Evolutionary conservation across 2,113 vertebrate species (phyloP), one percentile per base, ranked within the genome.

Genomic region (Sinocyclocheilus anophthalmus): DNA sequence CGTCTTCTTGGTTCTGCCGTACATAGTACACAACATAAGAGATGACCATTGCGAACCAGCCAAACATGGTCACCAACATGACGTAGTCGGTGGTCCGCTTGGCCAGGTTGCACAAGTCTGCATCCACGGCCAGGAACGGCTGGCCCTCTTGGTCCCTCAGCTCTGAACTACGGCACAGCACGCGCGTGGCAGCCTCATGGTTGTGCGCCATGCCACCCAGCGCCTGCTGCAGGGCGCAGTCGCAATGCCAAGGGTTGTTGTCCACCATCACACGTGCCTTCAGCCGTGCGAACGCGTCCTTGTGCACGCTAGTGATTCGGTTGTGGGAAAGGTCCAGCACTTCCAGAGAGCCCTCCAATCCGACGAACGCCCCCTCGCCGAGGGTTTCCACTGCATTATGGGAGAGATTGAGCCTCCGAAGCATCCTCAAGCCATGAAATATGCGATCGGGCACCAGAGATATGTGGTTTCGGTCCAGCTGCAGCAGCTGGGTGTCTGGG

Each of bases 21-120:
- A 99, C 98, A 0, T 99, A 99, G 88, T 99, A 99, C 33, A 99
- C 98, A 84, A 99, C 98, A 0, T 99, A 99, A 0, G 98, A 99
- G 90, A 99, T 99, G 92, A 99, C 98, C 98, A 99, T 99, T 91
- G 98, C 98, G 89, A 99, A 99, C 98, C 98, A 99, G 91, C 97
- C 97, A 84, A 99, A 99, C 98, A 99, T 99, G 91, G 98, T 99
- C 92, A 99, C 97, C 90, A 99, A 93, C 98, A 99, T 99, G 89
- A 97, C 98, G 0, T 99, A 98, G 91, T 99, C 98, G 2, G 98
- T 99, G 86, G 98, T 99, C 93, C 97, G 96, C 95, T 97, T 98
- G 3, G 97, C 96, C 87, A 98, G 95, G 93, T 98, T 99, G 91
- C 98, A 99, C 86, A 99, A 96, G 94, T 99, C 97, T 0, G 96